A percentile compares a stretch with the other conserved stretches of the same genome.
Evolutionary conservation across 2,113 vertebrate species (phyloP).

Genomic region (Eurystomus gularis): DNA sequence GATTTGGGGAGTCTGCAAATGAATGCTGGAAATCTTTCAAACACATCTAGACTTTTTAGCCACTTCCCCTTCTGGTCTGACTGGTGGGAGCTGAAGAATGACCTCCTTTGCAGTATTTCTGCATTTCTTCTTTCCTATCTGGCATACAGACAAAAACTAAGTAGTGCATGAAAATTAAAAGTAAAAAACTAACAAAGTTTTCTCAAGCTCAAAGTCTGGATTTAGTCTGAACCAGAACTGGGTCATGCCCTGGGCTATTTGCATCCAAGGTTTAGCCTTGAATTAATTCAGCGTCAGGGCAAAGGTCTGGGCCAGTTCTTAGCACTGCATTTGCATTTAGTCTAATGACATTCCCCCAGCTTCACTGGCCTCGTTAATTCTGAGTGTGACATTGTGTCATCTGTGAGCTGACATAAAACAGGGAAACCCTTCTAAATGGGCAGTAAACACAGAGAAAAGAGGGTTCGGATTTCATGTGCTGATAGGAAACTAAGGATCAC

Average conservation of each 20-base stretch:
- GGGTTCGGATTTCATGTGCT: not conserved
- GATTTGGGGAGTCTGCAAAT: not conserved
- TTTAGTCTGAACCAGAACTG: conserved; percentile 28
- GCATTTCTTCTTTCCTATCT: conserved; percentile 51
- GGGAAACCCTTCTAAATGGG: not conserved
- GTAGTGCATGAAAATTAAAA: conserved; percentile 53
- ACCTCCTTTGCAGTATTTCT: conserved; percentile 46
- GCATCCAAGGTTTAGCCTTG: not conserved
- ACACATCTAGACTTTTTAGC: not conserved
- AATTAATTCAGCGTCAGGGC: conserved; percentile 6
- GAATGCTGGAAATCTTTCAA: conserved; percentile 42
- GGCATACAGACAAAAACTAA: conserved; percentile 50
- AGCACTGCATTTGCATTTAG: conserved; percentile 41
- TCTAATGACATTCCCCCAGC: not conserved
- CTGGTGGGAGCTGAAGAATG: conserved; percentile 2
- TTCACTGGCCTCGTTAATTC: conserved; percentile 19
- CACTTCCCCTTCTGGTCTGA: not conserved
- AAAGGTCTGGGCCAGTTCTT: not conserved
- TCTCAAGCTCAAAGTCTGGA: conserved; percentile 43
- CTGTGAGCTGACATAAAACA: conserved; percentile 32
- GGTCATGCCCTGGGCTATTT: conserved; percentile 23
- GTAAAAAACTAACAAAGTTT: conserved; percentile 13
- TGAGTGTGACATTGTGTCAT: conserved; percentile 42
- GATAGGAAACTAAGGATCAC: not conserved
- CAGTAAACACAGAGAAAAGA: not conserved